A percentile compares a stretch with the other conserved stretches of the same genome.
These are phyloP conservation scores for Nettapus auritus DNA, from an alignment of 2,113 vertebrate species.

Conservation along the genomic window DNA sequence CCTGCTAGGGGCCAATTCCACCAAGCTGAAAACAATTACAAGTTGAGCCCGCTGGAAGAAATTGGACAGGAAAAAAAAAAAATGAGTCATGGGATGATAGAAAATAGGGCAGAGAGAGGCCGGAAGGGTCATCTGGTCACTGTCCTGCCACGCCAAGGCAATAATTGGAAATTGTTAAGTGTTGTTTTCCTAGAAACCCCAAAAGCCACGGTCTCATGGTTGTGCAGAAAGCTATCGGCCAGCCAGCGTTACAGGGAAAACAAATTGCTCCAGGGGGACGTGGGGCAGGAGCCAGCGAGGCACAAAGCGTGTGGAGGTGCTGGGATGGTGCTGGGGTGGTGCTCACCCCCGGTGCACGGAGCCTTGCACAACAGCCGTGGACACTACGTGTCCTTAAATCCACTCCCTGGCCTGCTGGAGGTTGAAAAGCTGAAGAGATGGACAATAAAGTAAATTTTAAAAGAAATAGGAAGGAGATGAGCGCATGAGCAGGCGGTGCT, in stretches of 20 bases:
- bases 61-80: neutral
- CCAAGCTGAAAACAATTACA: neutral
- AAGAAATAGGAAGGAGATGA: neutral
- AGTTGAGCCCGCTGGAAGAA: neutral
- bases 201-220: neutral
- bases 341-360: neutral
- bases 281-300: neutral
- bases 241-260: neutral
- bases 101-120: neutral
- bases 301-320: rapidly evolving
- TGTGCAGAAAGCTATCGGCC: neutral
- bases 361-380: neutral
- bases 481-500: rapidly evolving
- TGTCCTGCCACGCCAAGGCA: neutral
- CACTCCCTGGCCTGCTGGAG: neutral
- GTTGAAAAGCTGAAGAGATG: neutral
- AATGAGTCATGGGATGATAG: neutral
- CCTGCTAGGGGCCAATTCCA: neutral
- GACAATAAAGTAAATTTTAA: neutral
- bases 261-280: neutral
- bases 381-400: neutral
- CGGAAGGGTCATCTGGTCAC: neutral
- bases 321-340: neutral
- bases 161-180: neutral
- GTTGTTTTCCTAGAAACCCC: neutral